A percentile compares a stretch with the other conserved stretches of the same genome.
These are phyloP conservation scores for Mormyrus iriodes DNA, from an alignment of 2,113 vertebrate species.

Conservation along the genomic window DNA sequence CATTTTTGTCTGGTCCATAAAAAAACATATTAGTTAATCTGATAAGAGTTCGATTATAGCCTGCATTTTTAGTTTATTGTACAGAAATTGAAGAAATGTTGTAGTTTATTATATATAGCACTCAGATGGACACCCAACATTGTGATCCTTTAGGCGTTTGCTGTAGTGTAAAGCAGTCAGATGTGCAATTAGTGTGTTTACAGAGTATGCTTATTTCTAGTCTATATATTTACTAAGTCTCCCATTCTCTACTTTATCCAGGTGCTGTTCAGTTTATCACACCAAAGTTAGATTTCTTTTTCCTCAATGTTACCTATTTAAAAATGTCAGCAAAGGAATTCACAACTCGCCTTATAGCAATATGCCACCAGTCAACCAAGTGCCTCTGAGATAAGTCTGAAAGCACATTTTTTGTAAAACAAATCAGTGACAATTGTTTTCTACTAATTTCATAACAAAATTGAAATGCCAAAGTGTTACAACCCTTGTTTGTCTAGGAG, in stretches of 20 bases:
- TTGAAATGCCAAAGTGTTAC: neutral
- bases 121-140: neutral
- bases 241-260: neutral
- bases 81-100: neutral
- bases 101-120: neutral
- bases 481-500: neutral
- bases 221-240: neutral
- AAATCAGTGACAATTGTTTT: neutral
- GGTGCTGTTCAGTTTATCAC: neutral
- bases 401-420: neutral
- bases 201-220: neutral
- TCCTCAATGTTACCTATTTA: neutral
- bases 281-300: neutral
- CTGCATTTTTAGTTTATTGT: neutral
- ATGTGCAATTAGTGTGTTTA: neutral
- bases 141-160: neutral
- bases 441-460: neutral
- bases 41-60: neutral
- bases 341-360: neutral
- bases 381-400: neutral
- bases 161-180: neutral
- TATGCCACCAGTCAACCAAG: neutral
- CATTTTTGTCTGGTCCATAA: neutral
- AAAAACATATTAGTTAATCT: neutral
- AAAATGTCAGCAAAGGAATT: neutral